A percentile compares a stretch with the other conserved stretches of the same genome.
Evolutionary conservation across 2,888 invertebrate species (phyloP).

Genomic region (Chalcosyrphus nemorum): DNA sequence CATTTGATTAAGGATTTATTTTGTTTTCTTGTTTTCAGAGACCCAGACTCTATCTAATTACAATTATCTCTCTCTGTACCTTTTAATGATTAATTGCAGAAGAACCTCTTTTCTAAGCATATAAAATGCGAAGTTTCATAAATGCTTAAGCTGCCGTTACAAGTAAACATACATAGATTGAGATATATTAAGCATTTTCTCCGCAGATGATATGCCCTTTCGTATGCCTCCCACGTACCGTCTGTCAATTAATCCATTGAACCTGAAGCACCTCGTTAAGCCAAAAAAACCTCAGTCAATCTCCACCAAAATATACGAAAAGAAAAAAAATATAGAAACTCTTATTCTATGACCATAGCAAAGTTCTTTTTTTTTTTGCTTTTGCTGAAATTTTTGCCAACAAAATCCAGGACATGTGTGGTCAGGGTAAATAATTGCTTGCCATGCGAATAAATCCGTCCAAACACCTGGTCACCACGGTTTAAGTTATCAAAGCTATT

Average conservation of each 20-base stretch:
- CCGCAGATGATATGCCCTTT: not conserved
- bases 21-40: too few species aligned
- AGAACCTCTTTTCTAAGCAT: too few species aligned
- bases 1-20: too few species aligned
- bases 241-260: conserved; percentile 44
- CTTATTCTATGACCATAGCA: not conserved
- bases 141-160: too few species aligned
- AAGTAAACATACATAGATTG: too few species aligned
- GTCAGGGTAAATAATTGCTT: conserved; percentile 65
- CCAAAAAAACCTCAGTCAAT: not conserved
- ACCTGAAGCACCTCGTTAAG: conserved; percentile 32
- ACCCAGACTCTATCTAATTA: too few species aligned
- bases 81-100: too few species aligned
- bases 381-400: conserved; percentile 7
- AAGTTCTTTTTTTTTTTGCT: conserved; percentile 22
- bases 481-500: conserved; percentile 5
- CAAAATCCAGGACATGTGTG: conserved; percentile 56
- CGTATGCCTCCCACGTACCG: conserved; percentile 25
- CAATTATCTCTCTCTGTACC: too few species aligned
- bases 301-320: not conserved
- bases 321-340: too few species aligned
- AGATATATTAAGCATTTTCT: too few species aligned
- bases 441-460: conserved; percentile 63
- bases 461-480: conserved; percentile 49
- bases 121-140: too few species aligned